phyloP scores from a whole-genome alignment of 2,113 vertebrate genomes.

The Microtus ochrogaster region DNA sequence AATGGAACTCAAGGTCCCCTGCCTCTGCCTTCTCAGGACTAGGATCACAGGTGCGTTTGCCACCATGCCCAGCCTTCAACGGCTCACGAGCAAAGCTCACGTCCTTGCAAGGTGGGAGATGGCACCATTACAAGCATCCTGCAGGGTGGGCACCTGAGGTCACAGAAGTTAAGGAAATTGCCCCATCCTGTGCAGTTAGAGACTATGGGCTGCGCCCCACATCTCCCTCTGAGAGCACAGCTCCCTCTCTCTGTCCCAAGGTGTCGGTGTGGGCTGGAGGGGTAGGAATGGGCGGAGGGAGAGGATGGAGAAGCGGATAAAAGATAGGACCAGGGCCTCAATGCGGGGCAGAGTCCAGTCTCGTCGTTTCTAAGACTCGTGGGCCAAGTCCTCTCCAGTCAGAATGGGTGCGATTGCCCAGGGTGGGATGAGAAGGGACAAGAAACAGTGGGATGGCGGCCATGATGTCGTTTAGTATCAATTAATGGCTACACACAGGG shows the following conservation, averaged over 20 bases:
- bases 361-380: not conserved
- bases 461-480: slow-evolving; percentile 55
- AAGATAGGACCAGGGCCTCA: not conserved
- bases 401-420: not conserved
- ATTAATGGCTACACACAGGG: slow-evolving; percentile 72
- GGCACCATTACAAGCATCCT: not conserved
- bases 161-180: not conserved
- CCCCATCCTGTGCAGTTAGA: not conserved
- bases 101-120: not conserved
- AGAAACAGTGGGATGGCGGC: not conserved
- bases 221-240: not conserved
- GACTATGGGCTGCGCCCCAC: not conserved
- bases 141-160: not conserved
- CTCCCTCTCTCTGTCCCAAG: not conserved
- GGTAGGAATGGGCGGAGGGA: not conserved
- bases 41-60: not conserved
- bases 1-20: not conserved
- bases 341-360: not conserved
- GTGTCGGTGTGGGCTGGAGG: not conserved
- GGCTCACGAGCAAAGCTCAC: not conserved
- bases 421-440: slow-evolving; percentile 33
- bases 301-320: not conserved
- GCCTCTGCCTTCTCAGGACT: not conserved
- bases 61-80: not conserved
- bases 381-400: not conserved